phyloP scores from a whole-genome alignment of 35 echinoderm and acorn worm species.

The Apostichopus parvimensis region DNA sequence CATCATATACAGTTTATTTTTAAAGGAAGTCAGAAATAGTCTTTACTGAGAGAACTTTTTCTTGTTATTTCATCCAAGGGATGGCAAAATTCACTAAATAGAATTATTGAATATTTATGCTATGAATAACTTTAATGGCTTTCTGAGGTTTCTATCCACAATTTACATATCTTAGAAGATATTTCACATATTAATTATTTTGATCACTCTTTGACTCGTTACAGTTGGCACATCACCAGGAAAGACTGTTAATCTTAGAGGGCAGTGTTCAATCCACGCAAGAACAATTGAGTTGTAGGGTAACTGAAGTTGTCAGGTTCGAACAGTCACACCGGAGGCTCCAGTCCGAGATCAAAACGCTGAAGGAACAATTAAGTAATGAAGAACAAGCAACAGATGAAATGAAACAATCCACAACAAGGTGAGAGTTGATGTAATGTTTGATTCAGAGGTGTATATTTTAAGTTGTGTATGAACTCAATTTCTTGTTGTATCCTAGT shows the following conservation, averaged over 20 bases:
- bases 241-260: slow-evolving; percentile 91
- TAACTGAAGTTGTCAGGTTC: slow-evolving; percentile 85
- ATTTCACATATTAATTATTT: neutral
- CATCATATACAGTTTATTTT: too few relatives aligned
- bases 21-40: too few relatives aligned
- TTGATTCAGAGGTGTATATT: too few relatives aligned
- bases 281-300: slow-evolving; percentile 82
- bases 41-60: too few relatives aligned
- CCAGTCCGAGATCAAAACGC: slow-evolving; percentile 73
- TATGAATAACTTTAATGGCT: slow-evolving; percentile 32
- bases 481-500: too few relatives aligned
- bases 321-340: slow-evolving; percentile 81
- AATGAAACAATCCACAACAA: neutral
- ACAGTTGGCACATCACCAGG: slow-evolving; percentile 85
- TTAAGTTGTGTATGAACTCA: too few relatives aligned
- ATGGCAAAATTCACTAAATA: too few relatives aligned
- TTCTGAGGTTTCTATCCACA: too few relatives aligned
- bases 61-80: too few relatives aligned
- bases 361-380: slow-evolving; percentile 51
- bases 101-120: neutral
- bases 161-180: neutral
- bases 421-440: neutral
- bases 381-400: slow-evolving; percentile 46
- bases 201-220: neutral
- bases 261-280: slow-evolving; percentile 93